Percentiles rank a stretch among this genome's conserved stretches.
Conservation (phyloP, 2,113 vertebrate species). For the Bubalus kerabau region DNA sequence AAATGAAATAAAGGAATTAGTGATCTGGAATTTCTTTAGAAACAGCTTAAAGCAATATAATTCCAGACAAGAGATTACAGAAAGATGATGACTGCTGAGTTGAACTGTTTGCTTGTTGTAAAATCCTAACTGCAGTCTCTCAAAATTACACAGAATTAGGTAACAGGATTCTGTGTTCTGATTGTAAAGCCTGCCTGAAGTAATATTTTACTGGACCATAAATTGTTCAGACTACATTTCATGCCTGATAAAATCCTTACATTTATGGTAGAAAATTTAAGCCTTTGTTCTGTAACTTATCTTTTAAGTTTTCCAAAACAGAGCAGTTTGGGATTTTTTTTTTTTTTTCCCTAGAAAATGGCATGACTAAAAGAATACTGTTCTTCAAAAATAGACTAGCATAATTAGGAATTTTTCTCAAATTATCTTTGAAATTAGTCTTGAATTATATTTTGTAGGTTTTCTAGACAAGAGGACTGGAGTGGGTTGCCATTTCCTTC, state of each 20-base stretch:
- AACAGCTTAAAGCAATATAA: not conserved
- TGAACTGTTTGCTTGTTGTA: not conserved
- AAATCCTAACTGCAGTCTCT: conserved; percentile 19
- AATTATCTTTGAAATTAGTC: not conserved
- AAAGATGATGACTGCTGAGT: not conserved
- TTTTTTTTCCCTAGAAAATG: not conserved
- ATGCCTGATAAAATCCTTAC: conserved; percentile 53
- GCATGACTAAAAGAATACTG: not conserved
- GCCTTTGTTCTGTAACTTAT: conserved; percentile 49
- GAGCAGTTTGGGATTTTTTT: not conserved
- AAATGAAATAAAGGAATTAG: not conserved
- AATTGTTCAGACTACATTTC: conserved; percentile 56
- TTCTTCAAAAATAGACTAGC: not conserved
- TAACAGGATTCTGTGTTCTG: not conserved
- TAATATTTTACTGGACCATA: conserved; percentile 23
- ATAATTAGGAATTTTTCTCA: conserved; percentile 3
- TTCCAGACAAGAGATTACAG: not conserved
- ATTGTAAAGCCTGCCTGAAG: conserved; percentile 36
- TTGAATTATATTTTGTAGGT: not conserved
- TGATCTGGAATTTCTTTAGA: not conserved
- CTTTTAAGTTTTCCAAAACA: conserved; percentile 38
- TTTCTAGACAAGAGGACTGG: not conserved
- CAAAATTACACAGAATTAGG: not conserved
- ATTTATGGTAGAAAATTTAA: conserved; percentile 39
- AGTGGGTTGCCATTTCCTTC: not conserved